Base-by-base conservation (phyloP, 2,888 invertebrate species). In the Cephonodes hylas region DNA sequence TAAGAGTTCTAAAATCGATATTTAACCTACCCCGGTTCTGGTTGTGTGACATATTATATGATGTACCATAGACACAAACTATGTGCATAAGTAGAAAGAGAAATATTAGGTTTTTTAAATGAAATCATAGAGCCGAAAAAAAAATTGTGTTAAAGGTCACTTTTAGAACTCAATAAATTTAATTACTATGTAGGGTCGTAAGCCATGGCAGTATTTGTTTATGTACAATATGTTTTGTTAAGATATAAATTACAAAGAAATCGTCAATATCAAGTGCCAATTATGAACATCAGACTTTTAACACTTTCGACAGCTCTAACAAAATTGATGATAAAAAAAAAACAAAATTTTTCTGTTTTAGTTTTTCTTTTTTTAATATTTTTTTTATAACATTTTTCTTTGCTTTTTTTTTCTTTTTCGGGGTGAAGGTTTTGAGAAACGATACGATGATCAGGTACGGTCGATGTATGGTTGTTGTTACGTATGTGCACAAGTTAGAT, bases 401-500 rank as follows among this genome's bases (percentile, higher is more conserved):
- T 13, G 15, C 23, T 38, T 18, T 38, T 59, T 48, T 46, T 34
- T 23, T n/a, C 23, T 10, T 25, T 53, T 60, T 25, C 15, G 25
- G 42, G 48, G 13, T 53, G 18, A 53, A 27, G 53, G 27, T 53
- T 53, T 20, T 27, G 18, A 53, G 15, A 48, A 53, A 48, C 8
- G 25, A 48, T 45, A n/a, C 13, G 53, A 53, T 8, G 15, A 8
- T 31, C 53, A 53, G 53, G 53, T 53, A 53, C 53, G 53, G 27
- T 53, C 20, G 53, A 18, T 53, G 53, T 53, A 53, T 53, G 53
- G 18, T 27, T 53, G 53, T 53, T 53, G 53, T 53, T 48, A 46
- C 23, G 46, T 46, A 18, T 31, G 27, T 53, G 53, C 53, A 53
- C 53, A 53, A 31, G 18, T 53, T 53, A 53, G 53, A 34, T 13